Base-by-base conservation (phyloP, 2,797 vertebrate species). In the Bradypodion pumilum region DNA sequence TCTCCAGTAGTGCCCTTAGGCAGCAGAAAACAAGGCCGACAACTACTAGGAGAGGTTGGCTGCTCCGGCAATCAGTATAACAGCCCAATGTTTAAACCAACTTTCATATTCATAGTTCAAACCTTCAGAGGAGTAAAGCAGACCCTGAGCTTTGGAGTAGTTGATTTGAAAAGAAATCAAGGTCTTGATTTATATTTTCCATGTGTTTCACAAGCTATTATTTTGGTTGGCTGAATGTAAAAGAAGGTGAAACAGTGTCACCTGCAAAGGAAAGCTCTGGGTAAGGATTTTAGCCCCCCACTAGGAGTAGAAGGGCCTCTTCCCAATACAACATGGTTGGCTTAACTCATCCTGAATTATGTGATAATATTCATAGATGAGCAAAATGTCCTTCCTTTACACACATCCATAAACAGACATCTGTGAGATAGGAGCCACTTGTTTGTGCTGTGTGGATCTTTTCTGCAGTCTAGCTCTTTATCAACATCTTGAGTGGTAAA, bases 61-160 rank as follows among this genome's bases (percentile, higher is more conserved):
- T 42, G 73, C 40, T 56, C 21, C 32, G 52, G 72, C 66, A 80
- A 81, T n/a, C n/a, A 25, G 23, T 66, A 74, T 37, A 19, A 66
- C 21, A 70, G 21, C 2, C 42, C 63, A 72, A 25, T 81, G 81
- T 56, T 63, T 49, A 59, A 76, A 49, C 56, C 56, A 25, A 32
- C 23, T 85, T 81, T 81, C 73, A 63, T 81, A 63, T 40, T 37
- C 40, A 60, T 65, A 76, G 75, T 73, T 63, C 52, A 65, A 49
- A 25, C 68, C 59, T 84, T 65, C 59, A 65, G 73, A 81, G 63
- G 84, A 81, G 80, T 74, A 56, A 74, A 59, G 21, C 46, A 68
- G 62, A 80, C 73, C 72, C 56, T 69, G 25, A 4, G 52, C 63
- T 40, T 75, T 44, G 68, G 63, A 35, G 42, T 73, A 49, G 37